These are phyloP conservation scores for Arion vulgaris DNA, from an alignment of 1,140 invertebrate species.

Conservation along the genomic window DNA sequence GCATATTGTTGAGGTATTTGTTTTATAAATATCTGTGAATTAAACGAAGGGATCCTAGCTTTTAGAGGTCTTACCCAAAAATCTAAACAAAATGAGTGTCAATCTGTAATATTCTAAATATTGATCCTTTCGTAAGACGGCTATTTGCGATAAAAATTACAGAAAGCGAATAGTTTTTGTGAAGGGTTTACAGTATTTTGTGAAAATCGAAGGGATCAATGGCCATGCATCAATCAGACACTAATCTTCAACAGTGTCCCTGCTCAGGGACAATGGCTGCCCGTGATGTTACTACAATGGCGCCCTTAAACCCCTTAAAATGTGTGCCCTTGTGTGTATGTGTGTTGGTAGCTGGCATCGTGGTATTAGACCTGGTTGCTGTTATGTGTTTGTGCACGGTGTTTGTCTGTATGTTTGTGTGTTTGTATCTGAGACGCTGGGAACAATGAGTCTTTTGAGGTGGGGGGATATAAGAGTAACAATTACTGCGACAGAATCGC, in stretches of 20 bases:
- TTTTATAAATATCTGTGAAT: too few species aligned
- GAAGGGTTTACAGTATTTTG: conserved; percentile 8
- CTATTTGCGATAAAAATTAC: conserved; percentile 6
- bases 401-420: background rate
- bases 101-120: background rate
- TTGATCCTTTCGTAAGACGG: background rate
- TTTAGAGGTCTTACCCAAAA: background rate
- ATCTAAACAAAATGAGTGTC: background rate
- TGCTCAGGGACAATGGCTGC: background rate
- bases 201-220: conserved; percentile 19
- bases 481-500: too few species aligned
- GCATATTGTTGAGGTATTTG: too few species aligned
- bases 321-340: conserved; percentile 21
- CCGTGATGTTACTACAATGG: background rate
- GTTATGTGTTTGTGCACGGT: background rate
- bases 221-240: conserved; percentile 21
- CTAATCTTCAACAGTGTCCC: conserved; percentile 3
- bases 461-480: too few species aligned
- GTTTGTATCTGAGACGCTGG: too few species aligned
- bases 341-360: background rate
- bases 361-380: background rate
- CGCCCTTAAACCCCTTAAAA: background rate
- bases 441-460: too few species aligned
- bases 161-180: background rate
- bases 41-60: too few species aligned